These are phyloP conservation scores for Ailuropoda melanoleuca DNA, from an alignment of 2,113 vertebrate genomes.

Conservation along the genomic window DNA sequence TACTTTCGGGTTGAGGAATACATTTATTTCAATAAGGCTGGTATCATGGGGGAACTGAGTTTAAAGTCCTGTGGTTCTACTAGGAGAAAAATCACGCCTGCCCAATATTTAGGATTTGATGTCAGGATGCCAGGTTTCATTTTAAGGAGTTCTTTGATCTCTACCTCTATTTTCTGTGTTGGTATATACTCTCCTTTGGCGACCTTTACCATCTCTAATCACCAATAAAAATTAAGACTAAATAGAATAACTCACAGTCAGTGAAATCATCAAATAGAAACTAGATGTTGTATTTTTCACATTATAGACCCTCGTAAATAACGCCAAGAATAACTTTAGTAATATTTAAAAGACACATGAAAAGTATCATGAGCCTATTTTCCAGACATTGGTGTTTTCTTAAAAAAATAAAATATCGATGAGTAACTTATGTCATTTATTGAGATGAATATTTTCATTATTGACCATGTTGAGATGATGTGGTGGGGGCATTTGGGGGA, in stretches of 20 bases:
- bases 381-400: neutral
- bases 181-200: neutral
- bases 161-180: neutral
- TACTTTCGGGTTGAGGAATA: neutral
- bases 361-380: neutral
- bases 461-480: neutral
- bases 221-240: neutral
- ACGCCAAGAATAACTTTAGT: neutral
- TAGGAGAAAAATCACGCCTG: neutral
- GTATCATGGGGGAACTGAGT: neutral
- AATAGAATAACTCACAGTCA: constrained; percentile 16
- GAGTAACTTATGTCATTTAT: neutral
- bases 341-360: constrained; percentile 10
- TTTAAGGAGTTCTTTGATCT: neutral
- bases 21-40: constrained; percentile 30
- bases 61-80: neutral
- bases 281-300: neutral
- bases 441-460: neutral
- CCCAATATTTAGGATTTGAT: neutral
- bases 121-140: neutral
- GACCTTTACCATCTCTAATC: neutral
- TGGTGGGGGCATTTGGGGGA: neutral
- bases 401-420: constrained; percentile 19
- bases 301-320: neutral
- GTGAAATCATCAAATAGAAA: neutral